Base-by-base conservation (phyloP, 2,888 invertebrate genomes). In the Tromatobia lineatoria region DNA sequence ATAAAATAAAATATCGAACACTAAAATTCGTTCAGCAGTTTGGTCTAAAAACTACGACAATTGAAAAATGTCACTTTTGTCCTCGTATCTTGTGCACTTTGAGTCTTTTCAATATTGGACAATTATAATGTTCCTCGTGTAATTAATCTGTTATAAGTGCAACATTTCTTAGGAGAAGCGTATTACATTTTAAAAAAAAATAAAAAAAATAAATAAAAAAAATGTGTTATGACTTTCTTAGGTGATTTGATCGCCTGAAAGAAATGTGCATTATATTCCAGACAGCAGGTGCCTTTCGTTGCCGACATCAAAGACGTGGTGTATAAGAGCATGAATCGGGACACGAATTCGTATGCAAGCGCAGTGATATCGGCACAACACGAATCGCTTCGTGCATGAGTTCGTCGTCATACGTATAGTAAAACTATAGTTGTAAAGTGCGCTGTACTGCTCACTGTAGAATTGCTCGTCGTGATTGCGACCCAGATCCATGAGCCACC, bases 321-420 rank as follows among this genome's bases (percentile, higher is more conserved):
- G 11, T 54, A 64, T 20, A 34, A 73, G 61, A 71, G 50, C 23
- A 52, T 38, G 38, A 83, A 83, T 71, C 80, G 76, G 80, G 83
- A 83, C 83, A 67, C 76, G 67, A 80, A 83, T 83, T 83, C 83
- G 83, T 83, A 83, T 83, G 76, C 83, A 80, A 77, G 76, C 77
- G 34, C 69, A 59, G 80, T 83, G 76, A 69, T 76, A 52, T 11
- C 76, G 70, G 52, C 82, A 38, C 47, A 61, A 77, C 76, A 80
- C 83, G 29, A 29, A 29, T 29, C 29, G 80, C 52, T 54, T 80
- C 83, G 80, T 61, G 80, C 83, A 83, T 83, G 83, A 77, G 73
- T 77, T 83, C 77, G 83, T 83, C 76, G 50, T 83, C 70, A n/a
- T 57, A 59, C 75, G 50, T 64, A 77, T 71, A 71, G 77, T n/a